These are phyloP conservation scores for Tachystola acroxantha DNA, from an alignment of 2,888 invertebrate genomes.

Conservation along the genomic window DNA sequence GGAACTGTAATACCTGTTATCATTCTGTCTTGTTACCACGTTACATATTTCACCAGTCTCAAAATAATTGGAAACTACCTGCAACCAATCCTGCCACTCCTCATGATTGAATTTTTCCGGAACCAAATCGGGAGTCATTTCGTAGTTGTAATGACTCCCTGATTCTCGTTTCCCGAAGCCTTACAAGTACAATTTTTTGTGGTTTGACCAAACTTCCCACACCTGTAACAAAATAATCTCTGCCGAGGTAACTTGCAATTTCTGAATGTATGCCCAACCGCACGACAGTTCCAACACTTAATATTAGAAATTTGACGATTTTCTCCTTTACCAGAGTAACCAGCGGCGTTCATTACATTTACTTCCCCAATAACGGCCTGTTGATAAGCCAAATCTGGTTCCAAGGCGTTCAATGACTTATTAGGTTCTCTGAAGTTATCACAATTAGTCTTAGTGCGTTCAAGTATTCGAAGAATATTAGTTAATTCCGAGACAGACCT, in stretches of 20 bases:
- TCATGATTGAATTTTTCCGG: conserved; percentile 1
- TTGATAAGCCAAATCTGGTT: conserved; percentile 10
- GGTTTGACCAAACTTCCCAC: conserved; percentile 5
- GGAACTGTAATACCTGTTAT: not conserved
- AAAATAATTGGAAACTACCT: conserved; percentile 1
- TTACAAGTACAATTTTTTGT: conserved; percentile 3
- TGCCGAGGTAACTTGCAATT: conserved; percentile 5
- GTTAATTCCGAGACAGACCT: not conserved
- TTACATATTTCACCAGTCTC: not conserved
- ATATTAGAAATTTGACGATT: too few relatives aligned
- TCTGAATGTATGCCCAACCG: conserved; percentile 10
- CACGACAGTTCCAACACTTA: conserved; percentile 13
- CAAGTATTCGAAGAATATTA: conserved; percentile 5
- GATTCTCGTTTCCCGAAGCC: conserved; percentile 8
- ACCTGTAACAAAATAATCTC: conserved; percentile 12
- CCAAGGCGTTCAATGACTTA: not conserved
- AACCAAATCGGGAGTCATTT: conserved; percentile 1
- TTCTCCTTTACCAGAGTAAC: too few relatives aligned
- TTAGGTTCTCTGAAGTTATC: conserved; percentile 13
- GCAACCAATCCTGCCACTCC: conserved; percentile 15
- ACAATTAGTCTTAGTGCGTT: conserved; percentile 11
- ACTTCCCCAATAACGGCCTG: not conserved
- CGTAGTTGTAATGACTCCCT: too few relatives aligned
- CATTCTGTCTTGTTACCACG: not conserved
- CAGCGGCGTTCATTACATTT: not conserved